Percentiles rank a stretch among this genome's conserved stretches.
Evolutionary conservation across 2,888 invertebrate species (phyloP).

Genomic region (Phragmatobia fuliginosa): DNA sequence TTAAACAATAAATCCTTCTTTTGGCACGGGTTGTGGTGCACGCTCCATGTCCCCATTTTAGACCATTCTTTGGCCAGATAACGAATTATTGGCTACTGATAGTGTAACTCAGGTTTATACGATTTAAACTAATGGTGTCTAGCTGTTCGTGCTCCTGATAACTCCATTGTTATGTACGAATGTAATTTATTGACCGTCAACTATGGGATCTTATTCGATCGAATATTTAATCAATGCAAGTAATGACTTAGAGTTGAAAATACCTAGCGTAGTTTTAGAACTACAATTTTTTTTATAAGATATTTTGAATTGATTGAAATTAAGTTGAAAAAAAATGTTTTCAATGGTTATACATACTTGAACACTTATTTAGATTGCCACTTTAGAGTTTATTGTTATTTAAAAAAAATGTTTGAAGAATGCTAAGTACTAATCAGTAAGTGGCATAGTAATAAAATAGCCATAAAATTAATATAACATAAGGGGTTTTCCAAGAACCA

Average conservation of each 20-base stretch:
- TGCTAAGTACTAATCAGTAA: not conserved
- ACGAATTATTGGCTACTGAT: slow-evolving; percentile 56
- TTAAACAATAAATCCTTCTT: slow-evolving; percentile 39
- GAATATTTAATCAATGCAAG: not conserved
- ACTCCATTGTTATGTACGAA: slow-evolving; percentile 11
- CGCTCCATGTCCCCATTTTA: slow-evolving; percentile 24
- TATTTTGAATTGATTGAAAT: no score
- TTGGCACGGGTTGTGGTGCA: slow-evolving; percentile 18
- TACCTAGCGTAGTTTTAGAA: not conserved
- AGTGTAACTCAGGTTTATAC: slow-evolving; percentile 60
- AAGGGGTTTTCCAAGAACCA: slow-evolving; percentile 12
- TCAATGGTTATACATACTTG: no score
- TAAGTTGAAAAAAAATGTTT: no score
- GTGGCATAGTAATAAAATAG: not conserved
- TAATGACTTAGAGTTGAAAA: not conserved
- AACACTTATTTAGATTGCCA: no score
- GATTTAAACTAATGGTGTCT: slow-evolving; percentile 53
- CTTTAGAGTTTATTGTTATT: no score
- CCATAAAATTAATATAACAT: slow-evolving; percentile 7
- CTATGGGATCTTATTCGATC: not conserved
- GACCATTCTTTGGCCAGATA: slow-evolving; percentile 74
- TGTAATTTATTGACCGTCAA: not conserved
- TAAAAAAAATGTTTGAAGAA: not conserved
- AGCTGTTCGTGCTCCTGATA: slow-evolving; percentile 19
- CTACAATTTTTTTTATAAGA: no score